Evolutionary conservation across 2,113 vertebrate species (phyloP), one percentile per base, ranked within the genome.

Genomic region (Myrmecobius fasciatus): DNA sequence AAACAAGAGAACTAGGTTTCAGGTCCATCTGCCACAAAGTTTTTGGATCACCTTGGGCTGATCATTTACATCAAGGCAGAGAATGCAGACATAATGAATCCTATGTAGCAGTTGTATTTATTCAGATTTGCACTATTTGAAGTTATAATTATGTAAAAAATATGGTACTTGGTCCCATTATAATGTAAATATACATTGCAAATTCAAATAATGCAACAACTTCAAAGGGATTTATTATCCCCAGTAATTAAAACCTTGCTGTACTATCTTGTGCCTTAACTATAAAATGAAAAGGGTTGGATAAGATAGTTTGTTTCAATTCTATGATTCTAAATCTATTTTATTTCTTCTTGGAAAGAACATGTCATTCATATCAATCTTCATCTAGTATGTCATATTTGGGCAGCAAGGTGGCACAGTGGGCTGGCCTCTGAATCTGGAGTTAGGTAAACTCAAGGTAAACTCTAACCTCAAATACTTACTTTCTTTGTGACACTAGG

Each of bases 361-460:
- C 49, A 1, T 5, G 4, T 1, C 1, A 2, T 0, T 7, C 0
- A 0, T 0, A 31, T 24, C 0, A 14, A 12, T 31, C 3, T 51
- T 12, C 52, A 1, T 83, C 1, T 0, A 11, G 36, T 60, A 46
- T 3, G 2, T 22, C 22, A 0, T 22, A 1, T 43, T 7, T 46
- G 4, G 53, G 20, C 47, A 26, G 0, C 47, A 3, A 7, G 0
- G 1, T 1, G 1, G 49, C 1, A 6, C 67, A 90, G 25, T 25
- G 36, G 31, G 17, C 1, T 53, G 91, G 75, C 28, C 36, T n/a
- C 60, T 22, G 7, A 83, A 11, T 36, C 12, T 43, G 67, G 17
- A 83, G 36, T 83, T n/a, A 83, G n/a, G 67, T 43, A 83, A 17
- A 67, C 31, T 31, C n/a, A 3, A 67, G 31, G 5, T 67, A 31